Evolutionary conservation across 2,888 invertebrate genomes (phyloP), one percentile per base, ranked within the genome.

Genomic region (Zaprionus bogoriensis): DNA sequence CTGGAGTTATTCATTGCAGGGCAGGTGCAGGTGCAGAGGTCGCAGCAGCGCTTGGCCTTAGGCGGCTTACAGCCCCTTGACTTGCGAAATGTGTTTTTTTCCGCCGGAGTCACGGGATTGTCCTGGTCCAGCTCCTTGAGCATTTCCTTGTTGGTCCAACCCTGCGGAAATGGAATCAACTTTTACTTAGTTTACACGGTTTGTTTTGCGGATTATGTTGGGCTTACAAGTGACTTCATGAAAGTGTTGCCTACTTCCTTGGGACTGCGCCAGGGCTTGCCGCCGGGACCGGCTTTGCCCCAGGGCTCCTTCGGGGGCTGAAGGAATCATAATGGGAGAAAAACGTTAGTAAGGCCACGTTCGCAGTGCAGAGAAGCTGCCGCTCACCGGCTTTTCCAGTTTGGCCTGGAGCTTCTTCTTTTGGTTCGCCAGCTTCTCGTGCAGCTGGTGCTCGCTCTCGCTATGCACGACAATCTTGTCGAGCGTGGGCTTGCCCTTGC

Each of bases 251-350:
- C 96, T 84, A 95, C 92, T 88, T 93, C 92, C 83, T 93, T 93
- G 64, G 95, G 95, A 91, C 94, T 93, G 87, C 95, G 93, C 96
- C 96, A 95, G 72, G 93, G 93, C 52, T 92, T 92, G 67, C 95
- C 95, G 52, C 95, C 95, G 44, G 90, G 89, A n/a, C 89, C 90
- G 0, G 89, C 76, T 58, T 89, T 90, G 10, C 89, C 90, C 90
- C 91, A 90, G 4, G 88, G 89, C 54, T 89, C 88, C 55, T 88
- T 86, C 48, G 67, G 72, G n/a, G 67, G 77, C 89, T 90, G 44
- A 65, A 58, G 9, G 14, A 19, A 38, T 2, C 17, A 2, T 0
- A 7, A 25, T 28, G n/a, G 32, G 38, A 42, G 25, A 4, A 22
- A 9, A 36, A 14, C 6, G 53, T 70, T 64, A 74, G 72, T 77